Percentiles rank a stretch among this genome's conserved stretches.
Conservation (phyloP, 1,140 invertebrate genomes). For the Chrysopa pallens region DNA sequence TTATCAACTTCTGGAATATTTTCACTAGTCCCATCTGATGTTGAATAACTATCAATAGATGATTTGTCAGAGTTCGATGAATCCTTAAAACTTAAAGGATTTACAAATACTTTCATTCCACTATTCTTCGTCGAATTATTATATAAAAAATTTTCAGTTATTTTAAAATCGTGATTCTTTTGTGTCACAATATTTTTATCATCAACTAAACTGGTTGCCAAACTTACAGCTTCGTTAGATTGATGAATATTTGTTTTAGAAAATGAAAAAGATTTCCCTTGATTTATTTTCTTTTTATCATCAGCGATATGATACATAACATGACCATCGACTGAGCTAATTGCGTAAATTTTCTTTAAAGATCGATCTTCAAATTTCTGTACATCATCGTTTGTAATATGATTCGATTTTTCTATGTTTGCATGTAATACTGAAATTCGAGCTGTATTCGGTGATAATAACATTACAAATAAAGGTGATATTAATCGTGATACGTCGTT, state of each 20-base stretch:
- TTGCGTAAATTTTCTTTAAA: slow-evolving; percentile 57
- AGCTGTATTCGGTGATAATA: slow-evolving; percentile 66
- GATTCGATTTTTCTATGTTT: slow-evolving; percentile 50
- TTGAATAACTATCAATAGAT: slow-evolving; percentile 18
- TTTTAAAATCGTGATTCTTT: slow-evolving; percentile 20
- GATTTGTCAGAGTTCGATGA: slow-evolving; percentile 15
- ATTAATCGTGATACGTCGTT: slow-evolving; percentile 63
- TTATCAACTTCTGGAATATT: slow-evolving; percentile 11
- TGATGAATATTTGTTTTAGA: slow-evolving; percentile 17
- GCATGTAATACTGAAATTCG: slow-evolving; percentile 74
- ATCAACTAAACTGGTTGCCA: slow-evolving; percentile 17
- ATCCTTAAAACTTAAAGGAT: slow-evolving; percentile 26
- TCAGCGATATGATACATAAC: slow-evolving; percentile 63
- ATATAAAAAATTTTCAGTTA: slow-evolving; percentile 8
- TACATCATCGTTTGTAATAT: slow-evolving; percentile 20
- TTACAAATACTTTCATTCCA: slow-evolving; percentile 29
- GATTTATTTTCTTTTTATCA: slow-evolving; percentile 5
- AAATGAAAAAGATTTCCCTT: slow-evolving; percentile 19
- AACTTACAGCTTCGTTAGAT: slow-evolving; percentile 13
- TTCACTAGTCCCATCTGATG: slow-evolving; percentile 9
- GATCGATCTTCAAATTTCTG: slow-evolving; percentile 23
- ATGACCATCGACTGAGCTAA: slow-evolving; percentile 71
- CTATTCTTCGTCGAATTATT: slow-evolving; percentile 10
- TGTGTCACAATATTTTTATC: slow-evolving; percentile 17
- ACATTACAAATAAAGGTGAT: slow-evolving; percentile 58